These are phyloP conservation scores for Auanema freiburgensis DNA, from an alignment of 2,888 invertebrate species.

Conservation along the genomic window DNA sequence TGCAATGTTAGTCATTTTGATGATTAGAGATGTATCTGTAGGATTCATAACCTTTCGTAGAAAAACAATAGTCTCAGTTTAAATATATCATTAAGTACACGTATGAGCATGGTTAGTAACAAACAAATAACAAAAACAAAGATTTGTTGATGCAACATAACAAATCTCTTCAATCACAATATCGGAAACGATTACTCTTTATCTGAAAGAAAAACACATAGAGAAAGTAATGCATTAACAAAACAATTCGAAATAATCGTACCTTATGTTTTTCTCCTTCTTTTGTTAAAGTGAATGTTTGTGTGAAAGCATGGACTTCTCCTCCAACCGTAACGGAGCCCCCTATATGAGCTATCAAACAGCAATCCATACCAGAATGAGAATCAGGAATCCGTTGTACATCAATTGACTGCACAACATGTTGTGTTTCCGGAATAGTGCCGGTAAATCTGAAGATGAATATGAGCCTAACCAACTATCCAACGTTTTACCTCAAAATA, in stretches of 20 bases:
- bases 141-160: too few relatives aligned
- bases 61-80: too few relatives aligned
- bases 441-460: constrained; percentile 74
- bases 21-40: too few relatives aligned
- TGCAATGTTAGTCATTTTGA: too few relatives aligned
- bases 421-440: constrained; percentile 80
- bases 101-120: too few relatives aligned
- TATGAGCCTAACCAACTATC: background rate
- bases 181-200: constrained; percentile 47
- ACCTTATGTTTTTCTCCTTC: constrained; percentile 46
- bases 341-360: constrained; percentile 14
- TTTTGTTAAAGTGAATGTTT: constrained; percentile 32
- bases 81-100: too few relatives aligned
- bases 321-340: constrained; percentile 28
- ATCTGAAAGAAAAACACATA: constrained; percentile 31
- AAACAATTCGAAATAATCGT: constrained; percentile 3
- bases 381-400: constrained; percentile 71
- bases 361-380: constrained; percentile 6
- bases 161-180: constrained; percentile 34
- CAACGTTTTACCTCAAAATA: constrained; percentile 72
- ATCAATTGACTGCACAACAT: constrained; percentile 79
- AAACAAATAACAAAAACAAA: too few relatives aligned
- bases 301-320: constrained; percentile 28
- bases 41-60: too few relatives aligned
- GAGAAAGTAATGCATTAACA: background rate